phyloP scores from a whole-genome alignment of 2,797 vertebrate genomes.

The Pagetopsis macropterus region DNA sequence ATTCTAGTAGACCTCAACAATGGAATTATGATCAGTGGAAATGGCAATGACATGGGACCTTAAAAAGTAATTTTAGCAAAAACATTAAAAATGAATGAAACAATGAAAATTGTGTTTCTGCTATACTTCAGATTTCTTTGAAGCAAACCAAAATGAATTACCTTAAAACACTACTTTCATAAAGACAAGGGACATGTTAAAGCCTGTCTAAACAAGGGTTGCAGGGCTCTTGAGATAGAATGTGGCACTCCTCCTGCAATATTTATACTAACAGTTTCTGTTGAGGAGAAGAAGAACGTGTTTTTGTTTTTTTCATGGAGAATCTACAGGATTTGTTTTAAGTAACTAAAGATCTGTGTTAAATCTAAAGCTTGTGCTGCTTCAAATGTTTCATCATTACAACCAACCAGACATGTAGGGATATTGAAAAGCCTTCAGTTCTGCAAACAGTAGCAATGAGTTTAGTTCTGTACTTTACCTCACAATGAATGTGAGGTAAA shows the following conservation, averaged over 20 bases:
- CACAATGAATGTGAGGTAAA: neutral
- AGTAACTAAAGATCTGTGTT: neutral
- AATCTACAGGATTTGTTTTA: neutral
- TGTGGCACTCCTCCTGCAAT: conserved; percentile 5
- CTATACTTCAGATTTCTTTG: neutral
- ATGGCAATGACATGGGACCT: too few relatives aligned
- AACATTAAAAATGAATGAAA: neutral
- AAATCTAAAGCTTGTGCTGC: neutral
- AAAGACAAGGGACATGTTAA: conserved; percentile 4
- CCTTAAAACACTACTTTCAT: neutral
- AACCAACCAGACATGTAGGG: too few relatives aligned
- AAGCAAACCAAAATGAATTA: neutral
- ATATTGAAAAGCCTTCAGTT: neutral
- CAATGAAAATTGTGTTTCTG: neutral
- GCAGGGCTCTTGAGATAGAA: neutral
- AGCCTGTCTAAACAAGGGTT: neutral
- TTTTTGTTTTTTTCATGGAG: conserved; percentile 1
- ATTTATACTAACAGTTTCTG: conserved; percentile 12
- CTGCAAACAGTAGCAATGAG: neutral
- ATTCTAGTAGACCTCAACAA: too few relatives aligned
- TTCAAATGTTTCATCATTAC: neutral
- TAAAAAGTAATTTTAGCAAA: neutral
- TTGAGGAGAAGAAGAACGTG: neutral
- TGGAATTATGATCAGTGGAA: too few relatives aligned
- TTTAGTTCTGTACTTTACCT: neutral